phyloP scores from a whole-genome alignment of 2,888 invertebrate species.

The Lycaena phlaeas region DNA sequence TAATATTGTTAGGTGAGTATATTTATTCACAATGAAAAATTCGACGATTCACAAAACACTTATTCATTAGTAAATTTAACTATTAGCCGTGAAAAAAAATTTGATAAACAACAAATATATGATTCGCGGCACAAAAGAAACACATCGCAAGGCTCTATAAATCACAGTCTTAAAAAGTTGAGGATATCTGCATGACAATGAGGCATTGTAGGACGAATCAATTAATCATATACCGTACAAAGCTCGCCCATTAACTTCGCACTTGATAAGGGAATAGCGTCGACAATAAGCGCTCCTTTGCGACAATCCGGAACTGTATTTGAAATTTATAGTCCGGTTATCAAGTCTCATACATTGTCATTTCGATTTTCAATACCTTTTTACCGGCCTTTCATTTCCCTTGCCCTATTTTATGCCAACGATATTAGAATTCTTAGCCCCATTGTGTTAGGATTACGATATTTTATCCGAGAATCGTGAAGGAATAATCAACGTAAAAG shows the following conservation, averaged over 20 bases:
- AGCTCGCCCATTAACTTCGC: slow-evolving; percentile 68
- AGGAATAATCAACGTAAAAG: neutral
- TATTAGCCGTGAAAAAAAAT: no score
- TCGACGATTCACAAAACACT: no score
- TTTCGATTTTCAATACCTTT: slow-evolving; percentile 10
- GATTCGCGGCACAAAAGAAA: slow-evolving; percentile 2
- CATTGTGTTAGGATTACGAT: neutral
- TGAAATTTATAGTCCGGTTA: slow-evolving; percentile 56
- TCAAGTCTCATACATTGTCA: slow-evolving; percentile 21
- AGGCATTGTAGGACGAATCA: slow-evolving; percentile 55
- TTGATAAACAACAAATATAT: neutral
- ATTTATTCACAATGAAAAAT: no score
- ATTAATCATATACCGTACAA: slow-evolving; percentile 69
- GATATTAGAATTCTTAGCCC: neutral
- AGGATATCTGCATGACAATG: slow-evolving; percentile 68
- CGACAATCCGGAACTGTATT: slow-evolving; percentile 23
- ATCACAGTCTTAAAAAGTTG: slow-evolving; percentile 40
- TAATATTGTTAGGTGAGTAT: no score
- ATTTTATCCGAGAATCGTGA: neutral
- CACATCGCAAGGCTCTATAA: slow-evolving; percentile 17
- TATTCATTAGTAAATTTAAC: no score
- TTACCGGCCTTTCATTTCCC: slow-evolving; percentile 4
- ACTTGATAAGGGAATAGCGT: slow-evolving; percentile 66
- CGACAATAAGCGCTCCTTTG: slow-evolving; percentile 56
- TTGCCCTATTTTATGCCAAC: slow-evolving; percentile 4